A percentile compares a stretch with the other conserved stretches of the same genome.
phyloP scores from a whole-genome alignment of 2,113 vertebrate genomes.

The Pterocles gutturalis region DNA sequence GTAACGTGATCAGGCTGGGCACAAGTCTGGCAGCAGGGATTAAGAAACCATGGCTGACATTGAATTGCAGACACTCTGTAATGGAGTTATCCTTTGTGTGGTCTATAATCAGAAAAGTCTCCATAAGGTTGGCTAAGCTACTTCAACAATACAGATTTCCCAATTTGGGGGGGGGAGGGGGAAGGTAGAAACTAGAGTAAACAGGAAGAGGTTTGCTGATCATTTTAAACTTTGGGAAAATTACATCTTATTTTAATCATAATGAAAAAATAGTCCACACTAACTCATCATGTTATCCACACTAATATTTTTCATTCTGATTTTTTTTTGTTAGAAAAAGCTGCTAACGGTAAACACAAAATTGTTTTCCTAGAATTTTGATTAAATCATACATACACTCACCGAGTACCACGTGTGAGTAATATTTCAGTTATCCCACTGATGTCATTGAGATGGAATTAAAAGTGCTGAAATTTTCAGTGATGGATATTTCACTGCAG shows the following conservation, averaged over 20 bases:
- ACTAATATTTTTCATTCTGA: background rate
- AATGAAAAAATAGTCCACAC: background rate
- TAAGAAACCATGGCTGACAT: background rate
- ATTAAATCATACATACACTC: conserved; percentile 32
- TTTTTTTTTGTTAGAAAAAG: background rate
- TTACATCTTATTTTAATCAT: background rate
- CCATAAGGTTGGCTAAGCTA: background rate
- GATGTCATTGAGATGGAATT: conserved; percentile 75
- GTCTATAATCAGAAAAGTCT: background rate
- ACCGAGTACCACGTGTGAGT: conserved; percentile 50
- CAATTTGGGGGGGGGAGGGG: background rate
- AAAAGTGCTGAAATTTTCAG: conserved; percentile 66
- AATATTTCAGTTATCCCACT: conserved; percentile 63
- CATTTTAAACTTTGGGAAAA: background rate
- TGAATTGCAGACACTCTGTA: background rate
- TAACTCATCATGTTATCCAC: background rate
- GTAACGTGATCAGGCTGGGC: background rate
- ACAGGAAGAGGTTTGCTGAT: background rate
- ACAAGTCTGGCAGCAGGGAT: background rate
- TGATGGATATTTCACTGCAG: conserved; percentile 62
- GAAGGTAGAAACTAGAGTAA: background rate
- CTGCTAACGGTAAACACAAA: background rate
- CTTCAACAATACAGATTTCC: background rate
- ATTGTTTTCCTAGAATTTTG: background rate
- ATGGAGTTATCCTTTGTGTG: background rate